Evolutionary conservation across 2,888 invertebrate species (phyloP).

Genomic region (Philereme vetulata): DNA sequence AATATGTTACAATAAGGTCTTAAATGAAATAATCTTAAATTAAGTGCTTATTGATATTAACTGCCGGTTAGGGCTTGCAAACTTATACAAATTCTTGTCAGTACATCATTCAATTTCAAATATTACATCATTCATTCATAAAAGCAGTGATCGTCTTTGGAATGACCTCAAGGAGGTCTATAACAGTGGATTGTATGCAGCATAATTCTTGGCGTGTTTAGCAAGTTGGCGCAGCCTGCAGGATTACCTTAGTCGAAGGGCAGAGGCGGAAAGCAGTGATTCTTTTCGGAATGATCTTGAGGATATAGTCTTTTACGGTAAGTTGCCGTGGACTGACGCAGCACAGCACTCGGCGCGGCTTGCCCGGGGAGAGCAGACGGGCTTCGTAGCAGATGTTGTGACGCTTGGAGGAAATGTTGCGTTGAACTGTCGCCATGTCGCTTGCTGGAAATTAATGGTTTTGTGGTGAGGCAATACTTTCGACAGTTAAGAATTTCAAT

Average conservation of each 20-base stretch:
- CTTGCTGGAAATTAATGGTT: constrained; percentile 50
- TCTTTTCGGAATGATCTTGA: constrained; percentile 96
- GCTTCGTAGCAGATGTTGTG: constrained; percentile 95
- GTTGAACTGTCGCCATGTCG: constrained; percentile 92
- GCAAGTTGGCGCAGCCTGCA: constrained; percentile 6
- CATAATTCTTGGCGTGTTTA: not conserved
- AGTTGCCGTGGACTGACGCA: constrained; percentile 96
- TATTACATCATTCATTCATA: no score
- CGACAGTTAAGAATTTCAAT: no score
- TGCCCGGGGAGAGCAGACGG: constrained; percentile 74
- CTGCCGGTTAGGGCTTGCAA: no score
- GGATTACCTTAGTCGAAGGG: constrained; percentile 93
- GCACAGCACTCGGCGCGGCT: constrained; percentile 94
- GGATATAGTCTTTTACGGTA: constrained; percentile 95
- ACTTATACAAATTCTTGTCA: no score
- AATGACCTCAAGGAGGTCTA: no score
- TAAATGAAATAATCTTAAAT: no score
- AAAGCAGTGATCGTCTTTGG: no score
- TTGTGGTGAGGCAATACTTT: not conserved
- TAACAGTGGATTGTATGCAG: no score
- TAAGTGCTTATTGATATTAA: no score
- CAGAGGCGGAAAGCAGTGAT: constrained; percentile 95
- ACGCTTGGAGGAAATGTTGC: constrained; percentile 92
- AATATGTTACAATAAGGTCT: no score
- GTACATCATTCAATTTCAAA: no score